Evolutionary conservation across 2,113 vertebrate genomes (phyloP).

Genomic region (Cariama cristata): DNA sequence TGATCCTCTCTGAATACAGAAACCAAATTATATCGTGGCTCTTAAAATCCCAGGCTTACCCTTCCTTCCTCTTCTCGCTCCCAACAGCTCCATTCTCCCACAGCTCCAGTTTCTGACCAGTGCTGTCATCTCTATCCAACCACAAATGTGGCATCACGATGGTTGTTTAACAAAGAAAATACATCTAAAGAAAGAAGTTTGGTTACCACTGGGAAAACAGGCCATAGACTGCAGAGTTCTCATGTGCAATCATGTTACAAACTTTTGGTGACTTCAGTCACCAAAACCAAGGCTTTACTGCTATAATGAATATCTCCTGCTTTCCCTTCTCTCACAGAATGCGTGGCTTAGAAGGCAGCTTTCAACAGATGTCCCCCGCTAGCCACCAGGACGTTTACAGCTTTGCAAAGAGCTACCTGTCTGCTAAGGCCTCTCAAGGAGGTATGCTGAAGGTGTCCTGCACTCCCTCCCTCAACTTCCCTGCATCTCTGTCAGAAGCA

Average conservation of each 20-base stretch:
- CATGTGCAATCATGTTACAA: not conserved
- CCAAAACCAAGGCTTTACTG: not conserved
- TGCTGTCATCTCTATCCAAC: not conserved
- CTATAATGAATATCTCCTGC: not conserved
- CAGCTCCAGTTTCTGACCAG: not conserved
- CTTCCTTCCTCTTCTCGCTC: not conserved
- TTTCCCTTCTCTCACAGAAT: not conserved
- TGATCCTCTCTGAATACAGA: not conserved
- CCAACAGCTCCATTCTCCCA: not conserved
- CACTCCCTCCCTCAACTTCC: not conserved
- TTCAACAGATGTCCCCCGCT: not conserved
- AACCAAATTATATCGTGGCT: not conserved
- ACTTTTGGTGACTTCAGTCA: not conserved
- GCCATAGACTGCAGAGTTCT: not conserved
- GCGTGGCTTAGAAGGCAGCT: not conserved
- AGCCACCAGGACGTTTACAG: not conserved
- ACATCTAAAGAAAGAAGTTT: not conserved
- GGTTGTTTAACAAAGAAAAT: not conserved
- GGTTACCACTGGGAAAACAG: not conserved
- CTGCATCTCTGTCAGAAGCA: not conserved
- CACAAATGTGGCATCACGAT: not conserved
- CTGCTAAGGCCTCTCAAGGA: not conserved
- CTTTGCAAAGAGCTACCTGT: constrained; percentile 7
- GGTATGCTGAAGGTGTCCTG: not conserved
- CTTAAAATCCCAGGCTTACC: not conserved